phyloP scores from a whole-genome alignment of 2,113 vertebrate species.

The Anarrhichthys ocellatus region DNA sequence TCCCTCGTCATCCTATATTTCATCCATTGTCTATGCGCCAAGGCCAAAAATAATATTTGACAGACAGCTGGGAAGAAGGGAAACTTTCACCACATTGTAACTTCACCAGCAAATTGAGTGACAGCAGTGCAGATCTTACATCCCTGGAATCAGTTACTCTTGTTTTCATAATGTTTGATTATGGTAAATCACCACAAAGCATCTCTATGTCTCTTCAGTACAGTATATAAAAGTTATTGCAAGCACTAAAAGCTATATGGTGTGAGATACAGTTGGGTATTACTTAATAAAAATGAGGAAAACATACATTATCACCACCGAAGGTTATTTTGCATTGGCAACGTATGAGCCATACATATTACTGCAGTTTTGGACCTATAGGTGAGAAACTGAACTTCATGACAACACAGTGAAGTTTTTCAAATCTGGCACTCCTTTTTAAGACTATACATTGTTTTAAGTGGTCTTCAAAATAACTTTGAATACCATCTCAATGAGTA shows the following conservation, averaged over 20 bases:
- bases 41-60: slow-evolving; percentile 23
- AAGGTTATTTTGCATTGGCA: neutral
- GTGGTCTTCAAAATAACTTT: neutral
- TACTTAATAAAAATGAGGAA: neutral
- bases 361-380: neutral
- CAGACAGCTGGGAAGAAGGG: neutral
- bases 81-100: neutral
- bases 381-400: neutral
- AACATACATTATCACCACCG: neutral
- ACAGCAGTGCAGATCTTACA: neutral
- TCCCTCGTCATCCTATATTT: neutral
- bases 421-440: too few relatives aligned
- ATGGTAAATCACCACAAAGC: neutral
- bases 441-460: neutral
- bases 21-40: neutral
- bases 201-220: neutral
- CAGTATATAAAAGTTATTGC: neutral
- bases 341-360: neutral
- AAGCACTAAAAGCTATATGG: neutral
- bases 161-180: neutral
- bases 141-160: neutral
- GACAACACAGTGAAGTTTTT: neutral
- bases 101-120: neutral
- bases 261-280: neutral
- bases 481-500: neutral